Conservation (phyloP, 2,888 invertebrate species). For the Nemotelus pantherinus region DNA sequence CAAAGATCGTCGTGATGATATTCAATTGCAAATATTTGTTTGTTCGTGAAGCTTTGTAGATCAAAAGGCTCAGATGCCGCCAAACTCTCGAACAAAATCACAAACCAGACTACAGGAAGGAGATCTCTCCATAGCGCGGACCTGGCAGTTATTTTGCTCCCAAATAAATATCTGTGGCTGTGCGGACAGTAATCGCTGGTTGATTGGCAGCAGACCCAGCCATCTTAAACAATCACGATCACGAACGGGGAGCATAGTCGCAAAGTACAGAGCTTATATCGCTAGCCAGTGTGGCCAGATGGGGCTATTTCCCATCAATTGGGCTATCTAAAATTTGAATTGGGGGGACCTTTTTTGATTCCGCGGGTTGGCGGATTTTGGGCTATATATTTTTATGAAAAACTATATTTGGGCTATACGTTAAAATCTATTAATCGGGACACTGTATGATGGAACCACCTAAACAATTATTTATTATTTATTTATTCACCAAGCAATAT, state of each 20-base stretch:
- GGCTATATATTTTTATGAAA: too few relatives aligned
- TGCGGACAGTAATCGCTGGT: neutral
- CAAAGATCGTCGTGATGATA: slow-evolving; percentile 24
- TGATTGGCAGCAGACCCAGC: slow-evolving; percentile 21
- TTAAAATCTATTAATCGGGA: too few relatives aligned
- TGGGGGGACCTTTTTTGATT: too few relatives aligned
- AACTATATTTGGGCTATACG: too few relatives aligned
- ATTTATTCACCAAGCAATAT: too few relatives aligned
- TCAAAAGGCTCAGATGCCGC: slow-evolving; percentile 33
- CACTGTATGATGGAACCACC: too few relatives aligned
- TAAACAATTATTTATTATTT: too few relatives aligned
- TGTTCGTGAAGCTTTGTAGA: slow-evolving; percentile 36
- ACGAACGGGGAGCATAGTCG: slow-evolving; percentile 15
- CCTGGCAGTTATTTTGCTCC: slow-evolving; percentile 31
- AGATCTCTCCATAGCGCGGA: slow-evolving; percentile 33
- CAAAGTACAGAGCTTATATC: slow-evolving; percentile 11
- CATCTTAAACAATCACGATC: slow-evolving; percentile 40
- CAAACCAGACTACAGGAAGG: slow-evolving; percentile 10
- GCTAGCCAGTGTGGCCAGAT: neutral
- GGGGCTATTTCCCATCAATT: too few relatives aligned
- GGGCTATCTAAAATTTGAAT: too few relatives aligned
- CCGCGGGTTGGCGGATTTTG: too few relatives aligned
- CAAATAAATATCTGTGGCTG: slow-evolving; percentile 18
- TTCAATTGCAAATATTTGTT: slow-evolving; percentile 37
- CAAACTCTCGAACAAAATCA: neutral